These are phyloP conservation scores for Odontothrips loti DNA, from an alignment of 2,888 invertebrate genomes.

Conservation along the genomic window DNA sequence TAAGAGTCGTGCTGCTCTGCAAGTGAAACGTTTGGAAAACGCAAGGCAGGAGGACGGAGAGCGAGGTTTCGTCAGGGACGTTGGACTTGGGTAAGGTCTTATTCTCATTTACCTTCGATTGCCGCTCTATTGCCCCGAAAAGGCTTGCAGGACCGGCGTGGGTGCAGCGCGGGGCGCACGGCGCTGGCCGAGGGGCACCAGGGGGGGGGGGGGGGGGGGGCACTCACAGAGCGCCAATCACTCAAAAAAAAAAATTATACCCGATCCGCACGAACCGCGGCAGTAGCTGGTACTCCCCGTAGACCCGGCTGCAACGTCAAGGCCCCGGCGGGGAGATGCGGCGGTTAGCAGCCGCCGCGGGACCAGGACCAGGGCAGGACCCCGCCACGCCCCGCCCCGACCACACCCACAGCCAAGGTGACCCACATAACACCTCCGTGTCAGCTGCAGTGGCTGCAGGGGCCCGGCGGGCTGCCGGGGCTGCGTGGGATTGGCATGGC, in stretches of 20 bases:
- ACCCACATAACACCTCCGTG: conserved; percentile 19
- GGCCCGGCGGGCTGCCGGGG: background rate
- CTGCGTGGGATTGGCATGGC: background rate
- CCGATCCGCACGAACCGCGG: too few species aligned
- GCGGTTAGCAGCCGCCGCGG: background rate
- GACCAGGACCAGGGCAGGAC: background rate
- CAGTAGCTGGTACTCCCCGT: too few species aligned
- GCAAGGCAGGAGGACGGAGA: background rate
- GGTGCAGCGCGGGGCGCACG: background rate
- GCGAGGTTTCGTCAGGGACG: too few species aligned
- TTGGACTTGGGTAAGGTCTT: too few species aligned
- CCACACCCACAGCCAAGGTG: conserved; percentile 20
- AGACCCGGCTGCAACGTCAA: too few species aligned
- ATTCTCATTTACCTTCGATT: background rate
- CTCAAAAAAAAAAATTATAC: too few species aligned
- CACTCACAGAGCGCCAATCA: too few species aligned
- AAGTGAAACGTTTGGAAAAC: background rate
- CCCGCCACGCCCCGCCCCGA: background rate
- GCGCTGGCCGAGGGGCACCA: background rate
- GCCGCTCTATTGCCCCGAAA: background rate
- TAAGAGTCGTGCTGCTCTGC: too few species aligned
- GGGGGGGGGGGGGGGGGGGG: too few species aligned
- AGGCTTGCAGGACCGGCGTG: background rate
- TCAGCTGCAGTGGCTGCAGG: background rate
- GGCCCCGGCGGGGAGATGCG: too few species aligned